phyloP scores from a whole-genome alignment of 2,113 vertebrate genomes.

The Arenaria interpres region DNA sequence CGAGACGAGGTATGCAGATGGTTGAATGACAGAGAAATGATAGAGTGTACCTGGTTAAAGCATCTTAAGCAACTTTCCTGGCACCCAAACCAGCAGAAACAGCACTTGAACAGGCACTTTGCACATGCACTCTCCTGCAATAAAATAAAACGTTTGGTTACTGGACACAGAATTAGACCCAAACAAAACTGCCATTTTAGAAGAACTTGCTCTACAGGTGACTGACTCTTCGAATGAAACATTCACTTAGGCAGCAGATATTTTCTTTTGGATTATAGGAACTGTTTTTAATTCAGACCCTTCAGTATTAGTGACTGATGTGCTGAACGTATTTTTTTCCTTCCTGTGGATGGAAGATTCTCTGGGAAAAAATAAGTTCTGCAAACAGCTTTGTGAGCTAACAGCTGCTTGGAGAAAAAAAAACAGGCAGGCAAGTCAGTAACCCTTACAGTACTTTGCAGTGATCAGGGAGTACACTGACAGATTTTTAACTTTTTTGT shows the following conservation, averaged over 20 bases:
- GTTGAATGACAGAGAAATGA: background rate
- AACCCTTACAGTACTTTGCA: background rate
- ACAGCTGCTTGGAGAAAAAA: slow-evolving; percentile 6
- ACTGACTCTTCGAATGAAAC: background rate
- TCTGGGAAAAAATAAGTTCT: slow-evolving; percentile 13
- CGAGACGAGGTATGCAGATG: background rate
- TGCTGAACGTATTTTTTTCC: background rate
- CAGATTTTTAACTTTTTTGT: background rate
- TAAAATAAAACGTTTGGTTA: background rate
- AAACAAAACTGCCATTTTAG: background rate
- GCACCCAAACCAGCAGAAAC: slow-evolving; percentile 66
- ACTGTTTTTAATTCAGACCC: background rate
- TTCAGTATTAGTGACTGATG: background rate
- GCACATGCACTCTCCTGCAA: slow-evolving; percentile 61
- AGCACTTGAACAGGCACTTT: slow-evolving; percentile 48
- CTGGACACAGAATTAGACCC: background rate
- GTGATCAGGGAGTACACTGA: background rate
- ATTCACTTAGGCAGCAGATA: background rate
- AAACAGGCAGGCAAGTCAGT: background rate
- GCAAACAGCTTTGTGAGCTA: background rate
- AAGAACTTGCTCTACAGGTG: background rate
- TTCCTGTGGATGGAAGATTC: background rate
- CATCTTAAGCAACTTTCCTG: slow-evolving; percentile 58
- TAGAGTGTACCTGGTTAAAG: slow-evolving; percentile 77
- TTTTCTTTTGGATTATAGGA: background rate